Base-by-base conservation (phyloP, 1,140 invertebrate species). In the Drosophila varians region DNA sequence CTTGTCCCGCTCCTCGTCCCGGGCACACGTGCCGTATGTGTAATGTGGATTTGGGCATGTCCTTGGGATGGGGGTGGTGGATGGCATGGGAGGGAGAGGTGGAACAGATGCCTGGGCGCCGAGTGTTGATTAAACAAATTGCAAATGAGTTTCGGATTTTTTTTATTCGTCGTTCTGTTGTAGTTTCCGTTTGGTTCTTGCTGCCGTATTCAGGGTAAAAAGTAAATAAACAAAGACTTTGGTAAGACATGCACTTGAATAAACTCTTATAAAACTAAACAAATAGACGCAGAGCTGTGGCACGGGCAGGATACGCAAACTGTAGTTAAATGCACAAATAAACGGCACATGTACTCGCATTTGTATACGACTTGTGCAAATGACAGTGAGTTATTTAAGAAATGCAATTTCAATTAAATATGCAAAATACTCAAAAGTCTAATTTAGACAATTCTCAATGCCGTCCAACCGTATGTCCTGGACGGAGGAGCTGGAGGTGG, bases 321-420 rank as follows among this genome's bases (percentile, higher is more conserved):
- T 68, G 71, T 74, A 56, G 79, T 66, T 78, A 74, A 78, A 66
- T 84, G 79, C 68, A 83, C 68, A 82, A 82, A 82, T 82, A 77
- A 83, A 77, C 40, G 61, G 69, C 48, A 69, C 74, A 54, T 70
- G 42, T 53, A 25, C 43, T 34, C 38, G 38, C 38, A 42, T 42
- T 42, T 55, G 34, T 52, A n/a, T 55, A 42, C 34, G 40, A 45
- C 47, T 14, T 76, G 62, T 77, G 77, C 71, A 65, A 77, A 86
- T 79, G 75, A 82, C 82, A 82, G 70, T 82, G 74, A 87, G 82
- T 87, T 87, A 87, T 87, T 87, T 87, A 87, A 87, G 82, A 87
- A 87, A 87, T 87, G 82, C 82, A 87, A 88, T 87, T 87, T 87
- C 82, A 87, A 87, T 87, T 87, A 87, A 88, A 87, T 87, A 87